Evolutionary conservation across 1,140 invertebrate species (phyloP).

Genomic region (Plutomurus gul): DNA sequence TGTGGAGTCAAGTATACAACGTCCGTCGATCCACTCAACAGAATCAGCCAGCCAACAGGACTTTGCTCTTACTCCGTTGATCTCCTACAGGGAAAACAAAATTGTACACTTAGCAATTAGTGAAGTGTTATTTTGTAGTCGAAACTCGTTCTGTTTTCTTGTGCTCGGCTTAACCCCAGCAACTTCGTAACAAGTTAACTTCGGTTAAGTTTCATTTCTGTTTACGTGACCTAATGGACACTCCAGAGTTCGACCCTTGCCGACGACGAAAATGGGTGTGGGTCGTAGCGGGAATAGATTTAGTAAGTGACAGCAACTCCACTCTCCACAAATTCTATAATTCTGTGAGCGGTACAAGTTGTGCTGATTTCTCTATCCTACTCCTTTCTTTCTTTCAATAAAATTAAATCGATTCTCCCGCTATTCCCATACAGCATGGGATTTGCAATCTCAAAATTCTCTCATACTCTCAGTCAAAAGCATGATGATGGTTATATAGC

Average conservation of each 20-base stretch:
- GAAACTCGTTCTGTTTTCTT: background rate
- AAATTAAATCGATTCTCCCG: conserved; percentile 1
- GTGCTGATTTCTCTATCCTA: background rate
- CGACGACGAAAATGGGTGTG: conserved; percentile 39
- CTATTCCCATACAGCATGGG: no score
- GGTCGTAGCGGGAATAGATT: conserved; percentile 35
- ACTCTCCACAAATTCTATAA: background rate
- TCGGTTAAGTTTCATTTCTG: background rate
- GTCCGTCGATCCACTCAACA: no score
- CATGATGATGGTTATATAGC: background rate
- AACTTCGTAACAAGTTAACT: background rate
- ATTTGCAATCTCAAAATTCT: background rate
- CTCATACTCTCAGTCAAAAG: no score
- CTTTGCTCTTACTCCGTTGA: background rate
- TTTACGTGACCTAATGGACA: conserved; percentile 21
- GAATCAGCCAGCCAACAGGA: background rate
- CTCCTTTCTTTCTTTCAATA: background rate
- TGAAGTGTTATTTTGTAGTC: conserved; percentile 8
- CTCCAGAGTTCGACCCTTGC: conserved; percentile 36
- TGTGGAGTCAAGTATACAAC: background rate
- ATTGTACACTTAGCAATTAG: background rate
- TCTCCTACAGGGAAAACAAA: background rate
- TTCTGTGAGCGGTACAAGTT: no score
- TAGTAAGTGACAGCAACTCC: conserved; percentile 30
- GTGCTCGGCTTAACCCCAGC: background rate